Conservation (phyloP, 2,888 invertebrate genomes). For the Nineta flava region DNA sequence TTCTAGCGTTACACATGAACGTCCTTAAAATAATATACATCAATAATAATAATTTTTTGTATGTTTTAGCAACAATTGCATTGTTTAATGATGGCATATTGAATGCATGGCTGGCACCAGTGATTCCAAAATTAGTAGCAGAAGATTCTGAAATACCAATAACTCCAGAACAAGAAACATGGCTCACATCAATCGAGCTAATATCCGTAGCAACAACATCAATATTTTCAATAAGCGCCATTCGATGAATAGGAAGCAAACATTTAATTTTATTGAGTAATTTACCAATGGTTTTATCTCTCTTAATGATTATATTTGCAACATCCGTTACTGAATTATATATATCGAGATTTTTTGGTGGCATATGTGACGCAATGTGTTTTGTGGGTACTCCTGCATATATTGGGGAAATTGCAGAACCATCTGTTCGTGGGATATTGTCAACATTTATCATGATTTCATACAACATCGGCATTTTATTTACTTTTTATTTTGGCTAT, state of each 20-base stretch:
- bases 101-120: slow-evolving; percentile 3
- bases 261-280: neutral
- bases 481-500: slow-evolving; percentile 22
- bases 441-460: slow-evolving; percentile 29
- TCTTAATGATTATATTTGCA: slow-evolving; percentile 1
- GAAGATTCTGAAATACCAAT: slow-evolving; percentile 5
- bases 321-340: neutral
- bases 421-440: slow-evolving; percentile 30
- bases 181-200: neutral
- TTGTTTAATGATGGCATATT: neutral
- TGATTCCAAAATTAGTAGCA: slow-evolving; percentile 3
- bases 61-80: slow-evolving; percentile 1
- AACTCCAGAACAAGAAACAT: neutral
- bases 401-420: slow-evolving; percentile 33
- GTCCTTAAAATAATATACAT: no score
- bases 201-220: neutral
- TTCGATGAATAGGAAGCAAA: slow-evolving; percentile 2
- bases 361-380: neutral
- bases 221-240: neutral
- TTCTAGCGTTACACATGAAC: no score
- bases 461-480: slow-evolving; percentile 22
- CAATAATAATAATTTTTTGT: no score
- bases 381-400: slow-evolving; percentile 28
- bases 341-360: neutral
- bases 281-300: neutral